These are phyloP conservation scores for Sturmia bella DNA, from an alignment of 2,888 invertebrate species.

Conservation along the genomic window DNA sequence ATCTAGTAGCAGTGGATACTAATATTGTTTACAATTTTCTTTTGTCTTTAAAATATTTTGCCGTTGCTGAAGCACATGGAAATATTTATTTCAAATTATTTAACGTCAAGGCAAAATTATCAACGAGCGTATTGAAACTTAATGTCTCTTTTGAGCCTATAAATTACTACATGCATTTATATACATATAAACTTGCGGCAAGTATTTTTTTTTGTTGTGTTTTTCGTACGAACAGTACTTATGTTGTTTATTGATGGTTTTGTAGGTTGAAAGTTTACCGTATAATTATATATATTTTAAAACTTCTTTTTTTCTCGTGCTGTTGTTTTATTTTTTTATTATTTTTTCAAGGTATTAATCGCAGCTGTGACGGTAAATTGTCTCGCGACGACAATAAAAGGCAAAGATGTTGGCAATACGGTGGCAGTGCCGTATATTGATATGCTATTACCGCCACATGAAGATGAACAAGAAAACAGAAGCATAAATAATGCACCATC, in stretches of 20 bases:
- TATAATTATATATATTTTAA: neutral
- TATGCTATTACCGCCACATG: slow-evolving; percentile 78
- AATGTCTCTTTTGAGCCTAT: slow-evolving; percentile 36
- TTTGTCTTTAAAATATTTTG: no score
- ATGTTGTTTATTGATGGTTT: slow-evolving; percentile 28
- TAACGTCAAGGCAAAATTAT: no score
- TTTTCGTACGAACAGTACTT: slow-evolving; percentile 24
- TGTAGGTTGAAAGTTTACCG: slow-evolving; percentile 18
- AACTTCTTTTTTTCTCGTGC: neutral
- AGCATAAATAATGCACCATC: slow-evolving; percentile 29
- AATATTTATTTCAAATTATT: no score
- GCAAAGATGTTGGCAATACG: slow-evolving; percentile 68
- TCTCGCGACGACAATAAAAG: slow-evolving; percentile 74
- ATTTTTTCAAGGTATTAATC: slow-evolving; percentile 75
- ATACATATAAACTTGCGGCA: slow-evolving; percentile 54
- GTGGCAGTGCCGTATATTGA: slow-evolving; percentile 77
- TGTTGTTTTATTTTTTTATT: neutral
- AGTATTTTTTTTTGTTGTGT: slow-evolving; percentile 21
- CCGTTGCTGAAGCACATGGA: no score
- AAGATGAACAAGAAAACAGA: slow-evolving; percentile 54
- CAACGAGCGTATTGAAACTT: slow-evolving; percentile 21
- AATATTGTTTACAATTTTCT: no score
- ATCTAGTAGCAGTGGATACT: no score
- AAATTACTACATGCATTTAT: slow-evolving; percentile 51
- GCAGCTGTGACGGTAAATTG: slow-evolving; percentile 74